Conservation (phyloP, 2,888 invertebrate genomes). For the Eupithecia vulgata region DNA sequence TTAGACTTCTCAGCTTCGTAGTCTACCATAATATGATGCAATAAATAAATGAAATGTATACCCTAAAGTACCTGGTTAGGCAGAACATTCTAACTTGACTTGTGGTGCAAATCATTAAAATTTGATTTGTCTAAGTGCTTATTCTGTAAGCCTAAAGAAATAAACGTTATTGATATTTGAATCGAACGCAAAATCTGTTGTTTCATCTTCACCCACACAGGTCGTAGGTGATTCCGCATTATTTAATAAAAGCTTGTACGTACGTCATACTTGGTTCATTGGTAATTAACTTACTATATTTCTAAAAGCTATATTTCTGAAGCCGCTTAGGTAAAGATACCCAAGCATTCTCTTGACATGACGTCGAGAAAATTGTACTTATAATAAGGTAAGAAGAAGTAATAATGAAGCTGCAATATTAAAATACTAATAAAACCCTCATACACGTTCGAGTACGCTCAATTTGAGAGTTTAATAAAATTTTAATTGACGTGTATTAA, state of each 20-base stretch:
- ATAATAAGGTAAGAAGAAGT: not conserved
- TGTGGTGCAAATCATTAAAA: not conserved
- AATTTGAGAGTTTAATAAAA: conserved; percentile 75
- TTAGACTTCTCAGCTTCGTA: not conserved
- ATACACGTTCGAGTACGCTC: conserved; percentile 66
- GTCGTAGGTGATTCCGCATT: not conserved
- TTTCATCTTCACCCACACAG: not conserved
- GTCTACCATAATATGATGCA: too few species aligned
- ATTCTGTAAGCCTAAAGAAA: too few species aligned
- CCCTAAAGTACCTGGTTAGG: not conserved
- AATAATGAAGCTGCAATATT: conserved; percentile 59
- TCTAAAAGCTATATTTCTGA: not conserved
- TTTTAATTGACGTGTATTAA: conserved; percentile 83
- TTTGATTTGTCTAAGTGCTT: too few species aligned
- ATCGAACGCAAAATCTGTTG: not conserved
- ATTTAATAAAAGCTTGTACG: not conserved
- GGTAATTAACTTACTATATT: not conserved
- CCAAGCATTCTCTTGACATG: conserved; percentile 1
- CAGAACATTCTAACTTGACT: not conserved
- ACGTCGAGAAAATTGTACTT: conserved; percentile 9
- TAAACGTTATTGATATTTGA: too few species aligned
- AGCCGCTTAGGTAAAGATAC: not conserved
- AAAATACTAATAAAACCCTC: conserved; percentile 73
- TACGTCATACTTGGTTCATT: not conserved
- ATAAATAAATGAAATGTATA: too few species aligned